Base-by-base conservation (phyloP, 2,888 invertebrate species). In the Malthinus seriepunctatus region DNA sequence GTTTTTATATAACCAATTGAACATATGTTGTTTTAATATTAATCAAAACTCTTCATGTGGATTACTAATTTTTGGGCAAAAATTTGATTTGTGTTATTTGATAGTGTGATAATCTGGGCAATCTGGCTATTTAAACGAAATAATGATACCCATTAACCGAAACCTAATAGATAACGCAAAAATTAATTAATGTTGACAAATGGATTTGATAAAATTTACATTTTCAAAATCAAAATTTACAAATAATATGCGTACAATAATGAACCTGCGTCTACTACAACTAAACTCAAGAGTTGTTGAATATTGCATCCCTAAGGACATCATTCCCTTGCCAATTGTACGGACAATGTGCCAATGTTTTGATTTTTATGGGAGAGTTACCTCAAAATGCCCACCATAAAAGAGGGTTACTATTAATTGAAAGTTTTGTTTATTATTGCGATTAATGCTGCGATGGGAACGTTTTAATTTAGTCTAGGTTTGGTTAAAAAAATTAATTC, bases 301-400 rank as follows among this genome's bases (percentile, higher is more conserved):
- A 42, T n/a, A 42, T 15, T 15, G 39, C 12, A 42, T 60, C 60
- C 62, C 62, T 11, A 44, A 63, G 61, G 64, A 54, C 11, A 47
- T 10, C 23, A 44, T 15, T 39, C 62, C 56, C 63, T 49, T 44
- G 52, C 50, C 54, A 56, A 51, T 61, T 55, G 56, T 35, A 8
- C 11, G 59, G 47, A 52, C 56, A 59, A 55, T 56, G 53, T 69
- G 71, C 70, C 73, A 71, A 72, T 75, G 76, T 76, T 76, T 75
- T 76, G 76, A 76, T 77, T 76, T 76, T 77, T 77, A 73, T 77
- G 76, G 76, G 76, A 77, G 76, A 76, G 72, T 75, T 73, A 69
- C 69, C 67, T 59, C 64, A 66, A 62, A 65, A 66, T 64, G 63
- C 64, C 67, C 68, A 63, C 56, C 31, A 45, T 50, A 32, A 51